A percentile compares a stretch with the other conserved stretches of the same genome.
Evolutionary conservation across 2,113 vertebrate genomes (phyloP).

Genomic region (Nycticorax nycticorax): DNA sequence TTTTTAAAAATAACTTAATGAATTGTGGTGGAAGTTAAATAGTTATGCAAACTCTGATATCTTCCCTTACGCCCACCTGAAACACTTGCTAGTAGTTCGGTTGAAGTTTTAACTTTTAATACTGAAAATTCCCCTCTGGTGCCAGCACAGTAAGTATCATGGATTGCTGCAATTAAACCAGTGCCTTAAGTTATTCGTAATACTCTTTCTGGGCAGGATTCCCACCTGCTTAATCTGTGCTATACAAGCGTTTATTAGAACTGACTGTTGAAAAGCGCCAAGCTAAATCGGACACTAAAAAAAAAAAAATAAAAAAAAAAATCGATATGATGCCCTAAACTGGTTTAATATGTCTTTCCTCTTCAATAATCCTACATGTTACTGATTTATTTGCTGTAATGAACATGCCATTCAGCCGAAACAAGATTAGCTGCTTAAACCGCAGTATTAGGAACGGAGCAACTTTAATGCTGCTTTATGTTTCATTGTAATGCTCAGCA

Average conservation of each 20-base stretch:
- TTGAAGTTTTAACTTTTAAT: constrained; percentile 46
- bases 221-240: constrained; percentile 64
- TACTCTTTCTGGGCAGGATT: constrained; percentile 68
- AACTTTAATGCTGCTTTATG: constrained; percentile 36
- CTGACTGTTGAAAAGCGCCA: constrained; percentile 57
- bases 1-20: neutral
- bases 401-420: constrained; percentile 43
- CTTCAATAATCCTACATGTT: constrained; percentile 38
- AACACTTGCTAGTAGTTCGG: neutral
- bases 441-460: neutral
- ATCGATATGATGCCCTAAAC: constrained; percentile 58
- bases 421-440: constrained; percentile 60
- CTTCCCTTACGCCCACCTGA: neutral
- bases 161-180: constrained; percentile 69
- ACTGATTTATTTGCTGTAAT: constrained; percentile 56
- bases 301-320: neutral
- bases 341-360: constrained; percentile 63
- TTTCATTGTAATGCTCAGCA: neutral
- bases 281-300: constrained; percentile 20
- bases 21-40: neutral
- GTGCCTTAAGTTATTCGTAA: constrained; percentile 69
- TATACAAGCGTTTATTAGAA: constrained; percentile 46
- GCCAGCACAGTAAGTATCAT: constrained; percentile 68
- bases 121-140: constrained; percentile 45
- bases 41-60: neutral